Percentiles rank a stretch among this genome's conserved stretches.
Conservation (phyloP, 2,888 invertebrate genomes). For the Drosophila cognata region DNA sequence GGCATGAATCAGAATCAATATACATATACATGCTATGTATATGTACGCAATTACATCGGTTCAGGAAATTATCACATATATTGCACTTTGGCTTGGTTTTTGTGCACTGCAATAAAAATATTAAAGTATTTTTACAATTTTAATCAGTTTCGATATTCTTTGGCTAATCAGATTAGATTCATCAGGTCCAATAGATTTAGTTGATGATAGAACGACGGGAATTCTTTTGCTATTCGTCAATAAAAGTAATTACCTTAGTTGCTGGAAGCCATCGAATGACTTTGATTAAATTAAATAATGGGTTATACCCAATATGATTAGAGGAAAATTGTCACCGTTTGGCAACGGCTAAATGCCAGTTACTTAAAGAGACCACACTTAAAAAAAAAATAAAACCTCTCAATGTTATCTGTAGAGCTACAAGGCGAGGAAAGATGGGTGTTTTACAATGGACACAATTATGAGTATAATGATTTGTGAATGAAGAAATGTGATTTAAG, state of each 20-base stretch:
- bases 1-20: constrained; percentile 3
- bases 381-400: not conserved
- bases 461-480: not conserved
- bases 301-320: not conserved
- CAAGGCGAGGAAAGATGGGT: not conserved
- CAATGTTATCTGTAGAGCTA: not conserved
- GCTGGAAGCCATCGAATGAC: not conserved
- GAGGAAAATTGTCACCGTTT: not conserved
- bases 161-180: not conserved
- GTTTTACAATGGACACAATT: not conserved
- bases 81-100: not conserved
- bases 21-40: not conserved
- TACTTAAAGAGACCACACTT: not conserved
- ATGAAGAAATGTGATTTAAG: not conserved
- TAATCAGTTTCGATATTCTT: not conserved
- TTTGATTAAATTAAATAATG: not conserved
- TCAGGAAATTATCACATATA: not conserved
- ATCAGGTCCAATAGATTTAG: not conserved
- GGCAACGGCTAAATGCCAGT: too few relatives aligned
- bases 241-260: not conserved
- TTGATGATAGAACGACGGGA: not conserved
- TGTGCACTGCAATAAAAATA: not conserved
- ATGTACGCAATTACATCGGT: not conserved
- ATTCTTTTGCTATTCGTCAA: not conserved
- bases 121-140: not conserved